A percentile compares a stretch with the other conserved stretches of the same genome.
These are phyloP conservation scores for Felis catus DNA, from an alignment of 2,113 vertebrate species.

Conservation along the genomic window F.catus_Fca126_mat1.0 CM031415.1:90647501-90648000, in stretches of 20 bases:
- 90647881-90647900: not conserved
- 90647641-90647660: conserved; percentile 76
- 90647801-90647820: not conserved
- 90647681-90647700: conserved; percentile 77
- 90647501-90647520: conserved; percentile 68
- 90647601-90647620: conserved; percentile 69
- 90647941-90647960: not conserved
- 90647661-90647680: conserved; percentile 75
- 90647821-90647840: not conserved
- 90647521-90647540: conserved; percentile 75
- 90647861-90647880: not conserved
- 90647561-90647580: conserved; percentile 59
- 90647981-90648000: not conserved
- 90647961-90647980: not conserved
- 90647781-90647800: not conserved
- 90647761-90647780: conserved; percentile 23
- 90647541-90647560: conserved; percentile 63
- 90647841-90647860: not conserved
- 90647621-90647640: conserved; percentile 67
- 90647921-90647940: not conserved
- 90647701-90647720: conserved; percentile 64
- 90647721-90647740: conserved; percentile 51
- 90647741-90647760: conserved; percentile 36
- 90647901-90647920: not conserved
- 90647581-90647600: conserved; percentile 54